Evolutionary conservation across 2,113 vertebrate genomes (phyloP).

Genomic region (Hylia prasina): DNA sequence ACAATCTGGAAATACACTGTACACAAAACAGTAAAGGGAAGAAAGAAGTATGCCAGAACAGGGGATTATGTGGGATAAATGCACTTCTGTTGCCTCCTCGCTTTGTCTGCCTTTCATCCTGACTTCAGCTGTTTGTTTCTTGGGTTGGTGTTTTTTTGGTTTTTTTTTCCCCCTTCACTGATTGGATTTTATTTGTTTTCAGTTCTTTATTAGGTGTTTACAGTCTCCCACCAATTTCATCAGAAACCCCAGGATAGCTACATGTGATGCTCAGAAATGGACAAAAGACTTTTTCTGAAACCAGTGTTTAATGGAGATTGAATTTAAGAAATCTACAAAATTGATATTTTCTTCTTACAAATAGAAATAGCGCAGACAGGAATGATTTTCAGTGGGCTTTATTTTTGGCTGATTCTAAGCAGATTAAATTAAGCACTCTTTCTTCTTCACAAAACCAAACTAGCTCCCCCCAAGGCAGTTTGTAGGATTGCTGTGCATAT

Average conservation of each 20-base stretch:
- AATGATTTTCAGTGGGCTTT: not conserved
- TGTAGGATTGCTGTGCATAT: not conserved
- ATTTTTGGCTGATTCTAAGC: not conserved
- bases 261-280: not conserved
- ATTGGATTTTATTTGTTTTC: not conserved
- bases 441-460: not conserved
- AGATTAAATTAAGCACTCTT: not conserved
- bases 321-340: not conserved
- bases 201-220: not conserved
- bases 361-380: not conserved
- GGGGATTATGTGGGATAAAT: not conserved
- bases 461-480: not conserved
- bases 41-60: not conserved
- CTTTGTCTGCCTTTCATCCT: not conserved
- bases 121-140: not conserved
- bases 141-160: not conserved
- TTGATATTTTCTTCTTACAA: not conserved
- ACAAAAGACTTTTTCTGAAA: not conserved
- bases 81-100: fast-evolving
- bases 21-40: not conserved
- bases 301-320: not conserved
- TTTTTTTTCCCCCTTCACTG: not conserved
- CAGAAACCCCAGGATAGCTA: not conserved
- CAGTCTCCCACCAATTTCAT: not conserved
- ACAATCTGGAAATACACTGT: not conserved